Evolutionary conservation across 2,888 invertebrate species (phyloP).

Genomic region (Ophion slaviceki): DNA sequence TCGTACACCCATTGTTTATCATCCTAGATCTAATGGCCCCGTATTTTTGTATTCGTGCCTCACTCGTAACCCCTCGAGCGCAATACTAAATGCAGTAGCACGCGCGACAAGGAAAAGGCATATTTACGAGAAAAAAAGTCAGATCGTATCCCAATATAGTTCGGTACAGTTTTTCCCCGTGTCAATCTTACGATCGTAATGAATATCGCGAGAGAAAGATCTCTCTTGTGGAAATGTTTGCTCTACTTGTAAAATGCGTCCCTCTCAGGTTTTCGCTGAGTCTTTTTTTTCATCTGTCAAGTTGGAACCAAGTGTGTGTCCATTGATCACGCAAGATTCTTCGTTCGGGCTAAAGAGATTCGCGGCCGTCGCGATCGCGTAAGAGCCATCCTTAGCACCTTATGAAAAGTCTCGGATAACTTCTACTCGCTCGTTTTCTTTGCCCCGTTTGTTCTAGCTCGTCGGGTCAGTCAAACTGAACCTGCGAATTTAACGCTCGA

Average conservation of each 20-base stretch:
- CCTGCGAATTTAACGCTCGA: conserved; percentile 6
- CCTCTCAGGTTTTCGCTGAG: neutral
- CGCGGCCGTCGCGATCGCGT: conserved; percentile 31
- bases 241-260: neutral
- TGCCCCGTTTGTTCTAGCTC: neutral
- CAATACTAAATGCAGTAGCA: conserved; percentile 29
- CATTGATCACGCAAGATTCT: conserved; percentile 36
- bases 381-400: conserved; percentile 14
- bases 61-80: conserved; percentile 36
- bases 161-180: neutral
- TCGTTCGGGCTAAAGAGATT: conserved; percentile 46
- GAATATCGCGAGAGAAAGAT: neutral
- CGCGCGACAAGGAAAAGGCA: neutral
- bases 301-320: neutral
- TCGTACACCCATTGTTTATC: conserved; percentile 55
- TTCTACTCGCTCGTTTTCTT: neutral
- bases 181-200: neutral
- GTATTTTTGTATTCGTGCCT: conserved; percentile 41
- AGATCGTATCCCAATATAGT: neutral
- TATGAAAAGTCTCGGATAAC: neutral
- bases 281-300: neutral
- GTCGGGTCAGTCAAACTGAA: conserved; percentile 25
- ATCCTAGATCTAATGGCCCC: conserved; percentile 62
- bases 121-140: neutral
- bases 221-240: neutral